Evolutionary conservation across 1,140 invertebrate genomes (phyloP), one percentile per base, ranked within the genome.

Genomic region (Drosophila novamexicana): DNA sequence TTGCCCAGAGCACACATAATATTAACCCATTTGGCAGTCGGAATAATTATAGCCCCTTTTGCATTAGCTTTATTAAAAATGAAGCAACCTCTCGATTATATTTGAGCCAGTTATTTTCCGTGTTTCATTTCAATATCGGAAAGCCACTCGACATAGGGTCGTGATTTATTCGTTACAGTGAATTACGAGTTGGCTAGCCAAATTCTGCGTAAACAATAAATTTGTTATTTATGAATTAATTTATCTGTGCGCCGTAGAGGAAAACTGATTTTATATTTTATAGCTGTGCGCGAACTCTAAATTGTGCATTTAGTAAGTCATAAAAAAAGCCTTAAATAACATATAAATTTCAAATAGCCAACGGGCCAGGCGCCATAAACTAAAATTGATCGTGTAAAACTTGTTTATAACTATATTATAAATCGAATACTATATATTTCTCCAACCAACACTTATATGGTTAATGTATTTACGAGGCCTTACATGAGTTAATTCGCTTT

Each of bases 31-130:
- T 50, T 61, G 83, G 52, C 56, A 85, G 22, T 29, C 22, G 4
- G 4, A 29, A 59, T 79, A 47, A 67, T 75, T 36, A 59, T 53
- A 61, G 47, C 16, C 44, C 40, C 39, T 39, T 32, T 36, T 86
- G 83, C 82, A 88, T 85, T 85, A 85, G 65, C 52, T 76, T 73
- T 85, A 85, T 85, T 85, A 85, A 82, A 82, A 74, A 42, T 9
- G 6, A 2, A n/a, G 22, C 16, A 8, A 14, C 29, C 14, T n/a
- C 7, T 49, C 2, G 34, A 47, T 70, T 18, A 63, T 63, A 63
- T 39, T 52, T 53, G 18, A 44, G 39, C 16, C 2, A 16, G 32
- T 36, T 47, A 7, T 16, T 18, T 37, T 18, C 29, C 10, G 10
- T 22, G 18, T 22, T 47, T 59, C 57, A 59, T 34, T 47, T 47